A percentile compares a stretch with the other conserved stretches of the same genome.
Conservation (phyloP, 2,888 invertebrate species). For the Andrena camellia region DNA sequence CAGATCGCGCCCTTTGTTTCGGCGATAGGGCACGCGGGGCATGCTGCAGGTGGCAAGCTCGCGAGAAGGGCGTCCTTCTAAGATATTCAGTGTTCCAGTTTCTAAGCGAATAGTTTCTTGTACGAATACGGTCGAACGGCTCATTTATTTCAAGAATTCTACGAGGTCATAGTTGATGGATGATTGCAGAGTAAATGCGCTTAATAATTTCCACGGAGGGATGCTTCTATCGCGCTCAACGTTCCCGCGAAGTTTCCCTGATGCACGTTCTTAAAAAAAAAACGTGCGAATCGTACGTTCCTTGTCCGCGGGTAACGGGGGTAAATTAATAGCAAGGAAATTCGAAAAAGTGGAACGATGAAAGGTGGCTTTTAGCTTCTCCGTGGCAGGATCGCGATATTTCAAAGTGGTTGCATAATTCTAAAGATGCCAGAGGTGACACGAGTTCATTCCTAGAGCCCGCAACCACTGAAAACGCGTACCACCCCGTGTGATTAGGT, state of each 20-base stretch:
- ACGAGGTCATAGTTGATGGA: no score
- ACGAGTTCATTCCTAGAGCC: constrained; percentile 51
- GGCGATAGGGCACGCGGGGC: no score
- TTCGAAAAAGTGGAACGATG: constrained; percentile 5
- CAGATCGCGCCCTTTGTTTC: constrained; percentile 9
- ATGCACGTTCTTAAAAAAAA: constrained; percentile 19
- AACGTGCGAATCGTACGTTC: constrained; percentile 4
- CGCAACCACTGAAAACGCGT: constrained; percentile 72
- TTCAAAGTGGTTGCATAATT: constrained; percentile 28
- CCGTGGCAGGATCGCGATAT: constrained; percentile 9
- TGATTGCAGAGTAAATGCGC: no score
- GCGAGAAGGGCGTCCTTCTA: not conserved
- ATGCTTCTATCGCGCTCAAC: not conserved
- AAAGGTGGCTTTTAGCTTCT: constrained; percentile 13
- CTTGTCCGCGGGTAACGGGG: constrained; percentile 24
- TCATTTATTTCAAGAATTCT: no score
- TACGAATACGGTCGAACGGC: not conserved
- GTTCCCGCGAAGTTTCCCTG: not conserved
- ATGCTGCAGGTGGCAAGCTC: not conserved
- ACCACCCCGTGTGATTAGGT: constrained; percentile 77
- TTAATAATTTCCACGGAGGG: not conserved
- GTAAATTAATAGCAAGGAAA: constrained; percentile 27
- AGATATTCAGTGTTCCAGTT: not conserved
- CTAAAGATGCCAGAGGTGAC: constrained; percentile 53
- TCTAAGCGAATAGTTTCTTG: not conserved